phyloP scores from a whole-genome alignment of 2,888 invertebrate species.

The Eulithis prunata region DNA sequence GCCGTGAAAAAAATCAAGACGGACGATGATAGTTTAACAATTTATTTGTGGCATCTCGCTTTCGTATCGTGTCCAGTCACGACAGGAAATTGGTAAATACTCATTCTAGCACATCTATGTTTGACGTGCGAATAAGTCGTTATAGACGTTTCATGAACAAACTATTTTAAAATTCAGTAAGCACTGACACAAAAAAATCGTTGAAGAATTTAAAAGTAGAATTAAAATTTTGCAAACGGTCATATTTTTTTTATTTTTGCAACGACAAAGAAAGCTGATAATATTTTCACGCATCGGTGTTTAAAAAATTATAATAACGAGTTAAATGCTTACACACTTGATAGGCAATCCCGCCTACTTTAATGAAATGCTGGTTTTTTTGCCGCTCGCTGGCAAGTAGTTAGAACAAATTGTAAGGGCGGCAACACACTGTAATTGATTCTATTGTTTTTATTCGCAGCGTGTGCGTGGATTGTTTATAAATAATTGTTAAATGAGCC shows the following conservation, averaged over 20 bases:
- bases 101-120: conserved; percentile 42
- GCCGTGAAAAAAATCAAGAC: conserved; percentile 60
- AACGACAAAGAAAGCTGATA: conserved; percentile 22
- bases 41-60: conserved; percentile 52
- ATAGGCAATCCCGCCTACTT: conserved; percentile 34
- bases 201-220: conserved; percentile 32
- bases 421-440: conserved; percentile 42
- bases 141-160: conserved; percentile 37
- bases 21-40: conserved; percentile 65
- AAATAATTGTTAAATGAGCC: conserved; percentile 43
- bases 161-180: conserved; percentile 36
- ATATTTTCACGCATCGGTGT: conserved; percentile 36
- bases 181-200: conserved; percentile 33
- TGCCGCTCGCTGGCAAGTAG: conserved; percentile 23
- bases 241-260: conserved; percentile 3
- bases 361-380: conserved; percentile 39
- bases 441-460: conserved; percentile 41
- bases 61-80: conserved; percentile 50
- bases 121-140: conserved; percentile 46
- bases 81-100: conserved; percentile 41
- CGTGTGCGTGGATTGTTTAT: conserved; percentile 39
- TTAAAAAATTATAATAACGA: conserved; percentile 33
- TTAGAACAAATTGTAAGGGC: conserved; percentile 45
- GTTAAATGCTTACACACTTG: conserved; percentile 36
- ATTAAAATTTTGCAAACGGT: conserved; percentile 31